These are phyloP conservation scores for Labrus mixtus DNA, from an alignment of 2,113 vertebrate genomes.

Conservation along the genomic window DNA sequence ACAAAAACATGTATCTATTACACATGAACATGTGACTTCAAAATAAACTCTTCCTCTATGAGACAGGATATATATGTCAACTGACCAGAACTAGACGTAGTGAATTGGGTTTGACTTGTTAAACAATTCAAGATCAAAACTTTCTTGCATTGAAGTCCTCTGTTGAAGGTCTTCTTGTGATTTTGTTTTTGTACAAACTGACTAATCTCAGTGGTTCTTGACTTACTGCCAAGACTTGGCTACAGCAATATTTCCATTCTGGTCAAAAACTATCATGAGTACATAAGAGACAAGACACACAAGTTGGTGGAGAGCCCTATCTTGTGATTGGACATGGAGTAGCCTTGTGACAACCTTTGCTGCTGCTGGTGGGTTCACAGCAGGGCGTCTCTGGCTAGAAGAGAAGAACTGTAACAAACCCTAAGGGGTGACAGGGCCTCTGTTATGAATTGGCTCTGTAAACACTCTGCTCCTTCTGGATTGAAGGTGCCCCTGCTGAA, in stretches of 20 bases:
- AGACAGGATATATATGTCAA: no score
- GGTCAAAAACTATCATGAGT: conserved; percentile 21
- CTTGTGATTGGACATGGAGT: conserved; percentile 47
- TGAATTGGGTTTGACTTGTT: not conserved
- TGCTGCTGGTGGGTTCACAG: conserved; percentile 67
- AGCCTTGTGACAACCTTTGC: conserved; percentile 67
- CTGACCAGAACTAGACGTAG: no score
- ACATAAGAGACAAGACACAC: conserved; percentile 20
- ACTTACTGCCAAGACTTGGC: conserved; percentile 44
- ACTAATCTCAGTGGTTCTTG: conserved; percentile 63
- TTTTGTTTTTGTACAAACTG: conserved; percentile 36
- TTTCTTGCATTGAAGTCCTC: no score
- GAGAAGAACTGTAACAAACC: conserved; percentile 81
- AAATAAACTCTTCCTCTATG: no score
- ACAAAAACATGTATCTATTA: not conserved
- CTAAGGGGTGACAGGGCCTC: conserved; percentile 79
- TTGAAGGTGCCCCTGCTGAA: not conserved
- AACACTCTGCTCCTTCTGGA: not conserved
- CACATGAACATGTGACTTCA: not conserved
- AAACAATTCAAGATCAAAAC: conserved; percentile 7
- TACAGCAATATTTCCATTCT: conserved; percentile 34
- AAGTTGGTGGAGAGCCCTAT: not conserved
- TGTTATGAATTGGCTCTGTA: conserved; percentile 72
- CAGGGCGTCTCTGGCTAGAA: conserved; percentile 65
- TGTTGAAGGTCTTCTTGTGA: no score